Evolutionary conservation across 2,113 vertebrate genomes (phyloP), one percentile per base, ranked within the genome.

Genomic region (Petrocephalus zakoni): DNA sequence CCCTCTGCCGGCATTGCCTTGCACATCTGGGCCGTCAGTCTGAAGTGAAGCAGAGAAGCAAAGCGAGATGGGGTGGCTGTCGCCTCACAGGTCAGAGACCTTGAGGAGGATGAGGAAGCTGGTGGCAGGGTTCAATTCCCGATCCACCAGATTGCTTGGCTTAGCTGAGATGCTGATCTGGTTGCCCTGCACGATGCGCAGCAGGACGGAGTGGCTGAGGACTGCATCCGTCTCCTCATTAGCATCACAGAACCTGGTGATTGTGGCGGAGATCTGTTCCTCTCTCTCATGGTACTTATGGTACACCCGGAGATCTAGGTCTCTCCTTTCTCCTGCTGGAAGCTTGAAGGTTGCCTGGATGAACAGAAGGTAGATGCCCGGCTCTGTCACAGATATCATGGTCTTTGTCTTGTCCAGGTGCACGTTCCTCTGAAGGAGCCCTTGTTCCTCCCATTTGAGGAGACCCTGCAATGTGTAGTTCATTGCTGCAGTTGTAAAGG

Each of bases 41-140:
- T 78, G 72, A 78, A 19, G 34, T 42, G 72, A 78, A 17, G 37
- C 72, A 78, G 72, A 19, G 5, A 19, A 78, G 72, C 72, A 17
- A 42, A 42, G 72, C 15, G 5, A 25, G 5, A 8, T 42, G 72
- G 72, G 13, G 2, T 5, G 37, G 15, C 72, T 6, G 87, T 68
- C 7, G 11, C 21, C 58, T 75, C 17, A 37, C 86, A 46, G 46
- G 55, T 88, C 49, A 5, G 88, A 34, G 13, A 58, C 52, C 55
- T 88, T 88, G 34, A 88, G 37, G 10, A 88, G 52, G 10, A 52
- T 83, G 19, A 88, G 13, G 88, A 83, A 88, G 21, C 75, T 88
- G 88, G 78, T 58, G 42, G 37, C 11, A 22, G 88, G 88, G 4
- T 37, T 46, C 13, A 46, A 1, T 21, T 88, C 53, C 49, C 34